Evolutionary conservation across 2,888 invertebrate genomes (phyloP).

Genomic region (Unio pictorum): DNA sequence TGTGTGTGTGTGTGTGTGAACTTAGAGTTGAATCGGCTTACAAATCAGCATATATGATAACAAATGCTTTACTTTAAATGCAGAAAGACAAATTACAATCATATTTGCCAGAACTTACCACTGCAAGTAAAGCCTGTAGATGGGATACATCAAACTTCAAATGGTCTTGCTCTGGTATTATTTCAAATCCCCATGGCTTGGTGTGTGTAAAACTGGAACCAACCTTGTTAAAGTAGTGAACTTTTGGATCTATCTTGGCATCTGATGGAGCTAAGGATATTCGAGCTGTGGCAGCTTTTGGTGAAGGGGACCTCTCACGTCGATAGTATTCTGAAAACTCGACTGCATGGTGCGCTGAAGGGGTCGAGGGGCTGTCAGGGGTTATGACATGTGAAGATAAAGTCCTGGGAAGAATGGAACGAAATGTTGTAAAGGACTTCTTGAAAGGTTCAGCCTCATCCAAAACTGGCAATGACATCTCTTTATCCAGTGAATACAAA

Average conservation of each 20-base stretch:
- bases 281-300: slow-evolving; percentile 15
- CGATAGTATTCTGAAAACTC: slow-evolving; percentile 25
- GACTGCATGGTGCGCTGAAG: slow-evolving; percentile 20
- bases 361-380: slow-evolving; percentile 45
- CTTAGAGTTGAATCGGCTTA: no score
- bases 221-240: slow-evolving; percentile 91
- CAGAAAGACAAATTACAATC: no score
- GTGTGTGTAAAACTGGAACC: slow-evolving; percentile 85
- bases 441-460: slow-evolving; percentile 60
- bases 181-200: slow-evolving; percentile 65
- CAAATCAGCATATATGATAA: no score
- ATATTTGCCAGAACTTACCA: slow-evolving; percentile 54
- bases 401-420: slow-evolving; percentile 92
- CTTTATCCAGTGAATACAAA: slow-evolving; percentile 36
- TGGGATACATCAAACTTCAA: slow-evolving; percentile 65
- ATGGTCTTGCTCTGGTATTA: slow-evolving; percentile 61
- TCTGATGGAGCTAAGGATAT: slow-evolving; percentile 16
- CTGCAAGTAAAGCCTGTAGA: slow-evolving; percentile 64
- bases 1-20: no score
- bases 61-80: no score
- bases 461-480: slow-evolving; percentile 5
- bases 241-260: slow-evolving; percentile 79
- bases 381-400: slow-evolving; percentile 76
- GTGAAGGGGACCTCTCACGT: slow-evolving; percentile 48
- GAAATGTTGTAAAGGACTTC: slow-evolving; percentile 73